Conservation (phyloP, 2,797 vertebrate genomes). For the Acipenser transmontanus region DNA sequence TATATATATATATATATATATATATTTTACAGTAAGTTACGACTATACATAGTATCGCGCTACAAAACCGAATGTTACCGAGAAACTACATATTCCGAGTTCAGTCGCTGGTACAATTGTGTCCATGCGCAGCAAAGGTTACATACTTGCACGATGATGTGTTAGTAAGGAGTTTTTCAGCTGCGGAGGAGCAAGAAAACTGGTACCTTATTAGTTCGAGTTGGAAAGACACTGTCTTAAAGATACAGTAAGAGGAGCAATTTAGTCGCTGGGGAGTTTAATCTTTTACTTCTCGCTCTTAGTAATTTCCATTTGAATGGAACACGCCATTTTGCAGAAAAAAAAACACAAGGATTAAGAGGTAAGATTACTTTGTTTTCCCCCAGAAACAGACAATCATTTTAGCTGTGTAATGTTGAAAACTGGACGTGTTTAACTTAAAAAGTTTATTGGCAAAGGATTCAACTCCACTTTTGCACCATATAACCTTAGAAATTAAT, state of each 20-base stretch:
- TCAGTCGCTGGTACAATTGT: constrained; percentile 20
- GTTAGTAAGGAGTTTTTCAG: constrained; percentile 31
- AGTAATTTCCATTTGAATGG: constrained; percentile 15
- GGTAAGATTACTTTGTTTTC: constrained; percentile 11
- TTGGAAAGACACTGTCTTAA: constrained; percentile 39
- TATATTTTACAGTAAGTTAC: no score
- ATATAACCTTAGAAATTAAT: no score
- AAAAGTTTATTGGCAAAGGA: no score
- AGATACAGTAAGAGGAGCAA: constrained; percentile 35
- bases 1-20: no score
- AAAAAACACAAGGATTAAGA: constrained; percentile 9
- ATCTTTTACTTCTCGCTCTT: constrained; percentile 14
- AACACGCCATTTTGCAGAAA: constrained; percentile 17
- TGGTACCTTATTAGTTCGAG: constrained; percentile 59
- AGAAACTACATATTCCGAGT: constrained; percentile 51
- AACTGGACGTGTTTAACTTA: no score
- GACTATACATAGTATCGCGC: not conserved
- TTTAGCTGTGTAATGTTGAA: no score
- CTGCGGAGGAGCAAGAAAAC: constrained; percentile 47
- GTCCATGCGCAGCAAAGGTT: constrained; percentile 31
- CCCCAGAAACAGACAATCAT: no score
- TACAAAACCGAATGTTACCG: constrained; percentile 4
- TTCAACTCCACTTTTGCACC: no score
- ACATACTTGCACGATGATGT: constrained; percentile 51
- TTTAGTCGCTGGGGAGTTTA: constrained; percentile 15